These are phyloP conservation scores for Nettapus auritus DNA, from an alignment of 2,113 vertebrate species.

Conservation along the genomic window DNA sequence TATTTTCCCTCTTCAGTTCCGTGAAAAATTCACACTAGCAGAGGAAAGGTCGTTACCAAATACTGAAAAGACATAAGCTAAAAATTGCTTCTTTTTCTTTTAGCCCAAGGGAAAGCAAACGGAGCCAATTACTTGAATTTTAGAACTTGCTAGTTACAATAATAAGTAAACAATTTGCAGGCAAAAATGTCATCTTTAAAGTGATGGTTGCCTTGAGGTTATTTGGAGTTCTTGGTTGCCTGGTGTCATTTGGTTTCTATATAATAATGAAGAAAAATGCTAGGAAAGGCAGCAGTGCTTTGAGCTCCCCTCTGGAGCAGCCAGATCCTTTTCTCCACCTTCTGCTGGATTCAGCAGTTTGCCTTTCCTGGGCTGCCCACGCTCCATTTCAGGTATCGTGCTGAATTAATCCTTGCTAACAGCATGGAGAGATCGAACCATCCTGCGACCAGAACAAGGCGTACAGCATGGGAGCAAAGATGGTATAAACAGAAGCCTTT, in stretches of 20 bases:
- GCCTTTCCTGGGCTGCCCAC: background rate
- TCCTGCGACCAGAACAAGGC: background rate
- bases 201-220: background rate
- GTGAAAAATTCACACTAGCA: background rate
- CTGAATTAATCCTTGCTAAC: background rate
- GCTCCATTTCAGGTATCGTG: background rate
- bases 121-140: background rate
- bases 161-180: slow-evolving; percentile 15
- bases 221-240: background rate
- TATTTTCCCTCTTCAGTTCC: background rate
- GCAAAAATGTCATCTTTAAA: slow-evolving; percentile 1
- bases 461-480: background rate
- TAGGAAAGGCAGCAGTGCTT: background rate
- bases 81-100: background rate
- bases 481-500: background rate
- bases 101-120: background rate
- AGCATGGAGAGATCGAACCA: rapidly evolving
- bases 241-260: background rate
- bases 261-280: slow-evolving; percentile 15
- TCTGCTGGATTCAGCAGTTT: background rate
- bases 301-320: background rate
- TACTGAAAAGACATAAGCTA: background rate
- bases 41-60: slow-evolving; percentile 10
- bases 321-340: background rate
- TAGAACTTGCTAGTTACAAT: background rate